Evolutionary conservation across 2,888 invertebrate species (phyloP), one percentile per base, ranked within the genome.

Genomic region (Calliphora vomitoria): DNA sequence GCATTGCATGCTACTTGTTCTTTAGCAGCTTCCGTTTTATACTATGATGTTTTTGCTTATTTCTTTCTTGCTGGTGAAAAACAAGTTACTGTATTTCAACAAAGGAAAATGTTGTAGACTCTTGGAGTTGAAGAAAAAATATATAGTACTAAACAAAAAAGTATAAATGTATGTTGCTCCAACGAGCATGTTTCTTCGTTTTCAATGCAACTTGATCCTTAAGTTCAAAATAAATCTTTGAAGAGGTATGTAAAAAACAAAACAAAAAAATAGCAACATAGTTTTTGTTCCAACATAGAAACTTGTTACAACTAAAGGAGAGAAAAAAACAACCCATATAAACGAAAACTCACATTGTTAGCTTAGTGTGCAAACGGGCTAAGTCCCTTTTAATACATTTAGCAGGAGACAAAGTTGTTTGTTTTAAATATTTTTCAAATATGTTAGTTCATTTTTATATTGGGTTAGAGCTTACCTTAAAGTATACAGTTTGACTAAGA

Each of bases 221-320:
- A 31, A 25, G 38, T 38, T 64, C 38, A 38, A 64, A 83, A 71
- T 83, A 78, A 64, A 78, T 72, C 71, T 64, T 55, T 78, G 18
- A 44, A 78, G 44, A 11, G 60, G 8, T 60, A 31, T 4, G 31
- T 31, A 31, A 31, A 53, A 35, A 82, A 25, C 18, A n/a, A 47
- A 11, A 20, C 18, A 68, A 10, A 64, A 55, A 1, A 35, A 47
- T 18, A 74, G 18, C 44, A 13, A 44, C 44, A 44, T 4, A 44
- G 44, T 62, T 15, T 38, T 64, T 44, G 44, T 2, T 3, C 4
- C 44, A 44, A 44, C 44, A 11, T 44, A 44, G 2, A 44, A 11
- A 44, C 13, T 2, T 11, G 44, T 11, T 4, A 35, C 35, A 35
- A 35, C 35, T 35, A 6, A 35, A 35, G 5, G 5, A 35, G 4